A percentile compares a stretch with the other conserved stretches of the same genome.
These are phyloP conservation scores for Eptesicus fuscus DNA, from an alignment of 2,113 vertebrate genomes.

Conservation along the genomic window DNA sequence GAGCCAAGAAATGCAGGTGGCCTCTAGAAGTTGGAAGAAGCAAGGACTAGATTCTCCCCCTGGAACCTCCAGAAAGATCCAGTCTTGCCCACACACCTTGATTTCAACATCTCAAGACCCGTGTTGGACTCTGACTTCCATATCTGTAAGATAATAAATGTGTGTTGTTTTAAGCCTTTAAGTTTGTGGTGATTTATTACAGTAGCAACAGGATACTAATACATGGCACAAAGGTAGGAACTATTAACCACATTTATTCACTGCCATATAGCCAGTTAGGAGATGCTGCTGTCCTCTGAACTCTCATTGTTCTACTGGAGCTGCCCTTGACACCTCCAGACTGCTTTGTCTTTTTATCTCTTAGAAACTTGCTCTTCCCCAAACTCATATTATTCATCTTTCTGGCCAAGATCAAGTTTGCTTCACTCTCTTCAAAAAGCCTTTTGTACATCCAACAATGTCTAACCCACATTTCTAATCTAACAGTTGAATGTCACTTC, in stretches of 20 bases:
- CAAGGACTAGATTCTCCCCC: not conserved
- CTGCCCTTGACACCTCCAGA: not conserved
- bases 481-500: fast-evolving
- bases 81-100: not conserved
- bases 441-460: not conserved
- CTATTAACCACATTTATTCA: fast-evolving
- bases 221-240: not conserved
- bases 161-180: not conserved
- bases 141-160: not conserved
- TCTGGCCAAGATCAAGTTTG: not conserved
- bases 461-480: not conserved
- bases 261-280: fast-evolving
- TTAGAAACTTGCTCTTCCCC: not conserved
- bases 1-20: fast-evolving
- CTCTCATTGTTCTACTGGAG: fast-evolving
- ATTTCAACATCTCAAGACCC: no score
- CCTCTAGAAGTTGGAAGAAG: not conserved
- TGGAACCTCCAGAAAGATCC: not conserved
- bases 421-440: not conserved
- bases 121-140: not conserved
- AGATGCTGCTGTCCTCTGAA: fast-evolving
- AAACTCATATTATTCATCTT: not conserved
- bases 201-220: not conserved
- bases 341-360: not conserved
- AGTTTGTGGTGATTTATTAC: not conserved